phyloP scores from a whole-genome alignment of 92 coral and sea anemone genomes.

The Zoanthus sociatus region DNA sequence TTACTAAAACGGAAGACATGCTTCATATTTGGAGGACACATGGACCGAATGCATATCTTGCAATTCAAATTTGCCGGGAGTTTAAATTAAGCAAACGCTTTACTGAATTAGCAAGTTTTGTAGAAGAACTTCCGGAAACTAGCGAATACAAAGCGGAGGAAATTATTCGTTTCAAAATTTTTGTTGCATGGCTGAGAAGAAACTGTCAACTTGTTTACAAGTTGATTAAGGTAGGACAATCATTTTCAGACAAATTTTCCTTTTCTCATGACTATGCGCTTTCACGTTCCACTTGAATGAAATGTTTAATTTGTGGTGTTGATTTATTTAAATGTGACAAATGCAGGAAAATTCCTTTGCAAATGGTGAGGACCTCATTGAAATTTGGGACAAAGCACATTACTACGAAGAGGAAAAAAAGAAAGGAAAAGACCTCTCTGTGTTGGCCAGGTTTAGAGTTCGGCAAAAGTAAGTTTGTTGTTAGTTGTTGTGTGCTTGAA shows the following conservation, averaged over 20 bases:
- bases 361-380: conserved; percentile 64
- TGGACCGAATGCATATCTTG: conserved; percentile 40
- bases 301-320: conserved; percentile 22
- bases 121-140: conserved; percentile 48
- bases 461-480: conserved; percentile 48
- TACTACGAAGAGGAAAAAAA: conserved; percentile 52
- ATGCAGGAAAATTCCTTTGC: conserved; percentile 49
- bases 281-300: conserved; percentile 35
- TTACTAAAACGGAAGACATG: not conserved
- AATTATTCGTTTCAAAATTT: conserved; percentile 49
- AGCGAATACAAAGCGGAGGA: conserved; percentile 31
- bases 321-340: not conserved
- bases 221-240: conserved; percentile 48
- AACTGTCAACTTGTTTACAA: conserved; percentile 52
- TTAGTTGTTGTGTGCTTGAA: not conserved
- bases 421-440: conserved; percentile 32
- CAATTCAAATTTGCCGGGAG: conserved; percentile 50
- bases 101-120: conserved; percentile 44
- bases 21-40: conserved; percentile 27
- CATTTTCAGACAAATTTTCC: not conserved
- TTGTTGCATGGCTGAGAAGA: conserved; percentile 37
- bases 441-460: conserved; percentile 53
- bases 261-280: not conserved
- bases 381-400: conserved; percentile 69
- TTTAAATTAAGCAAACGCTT: conserved; percentile 32